phyloP scores from a whole-genome alignment of 2,113 vertebrate species.

The Anolis sagrei region DNA sequence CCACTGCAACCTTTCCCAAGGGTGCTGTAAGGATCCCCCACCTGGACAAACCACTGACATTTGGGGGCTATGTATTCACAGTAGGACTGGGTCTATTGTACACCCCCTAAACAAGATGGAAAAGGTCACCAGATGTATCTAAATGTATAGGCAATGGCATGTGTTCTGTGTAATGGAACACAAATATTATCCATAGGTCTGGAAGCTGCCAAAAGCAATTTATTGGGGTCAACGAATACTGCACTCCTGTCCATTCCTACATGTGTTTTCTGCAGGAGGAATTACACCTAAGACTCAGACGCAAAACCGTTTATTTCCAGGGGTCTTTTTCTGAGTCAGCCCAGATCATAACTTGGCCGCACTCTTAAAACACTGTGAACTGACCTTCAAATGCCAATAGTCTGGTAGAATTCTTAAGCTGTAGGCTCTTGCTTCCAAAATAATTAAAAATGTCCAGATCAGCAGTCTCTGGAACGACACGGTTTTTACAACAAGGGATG shows the following conservation, averaged over 20 bases:
- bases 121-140: neutral
- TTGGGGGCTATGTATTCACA: too few species aligned
- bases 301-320: neutral
- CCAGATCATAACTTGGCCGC: neutral
- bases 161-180: neutral
- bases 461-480: slow-evolving; percentile 66
- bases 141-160: neutral
- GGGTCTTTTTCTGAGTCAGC: neutral
- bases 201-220: neutral
- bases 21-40: neutral
- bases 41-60: too few species aligned
- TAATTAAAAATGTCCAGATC: slow-evolving; percentile 44
- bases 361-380: slow-evolving; percentile 12
- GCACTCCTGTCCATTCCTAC: too few species aligned
- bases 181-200: neutral
- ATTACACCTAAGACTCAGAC: neutral
- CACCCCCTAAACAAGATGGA: neutral
- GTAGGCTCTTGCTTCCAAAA: slow-evolving; percentile 51
- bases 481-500: slow-evolving; percentile 72
- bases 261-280: neutral
- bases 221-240: neutral
- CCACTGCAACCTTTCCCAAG: neutral
- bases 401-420: slow-evolving; percentile 45
- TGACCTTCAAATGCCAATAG: slow-evolving; percentile 46
- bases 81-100: too few species aligned